phyloP scores from a whole-genome alignment of 2,888 invertebrate species.

The Cephonodes hylas region DNA sequence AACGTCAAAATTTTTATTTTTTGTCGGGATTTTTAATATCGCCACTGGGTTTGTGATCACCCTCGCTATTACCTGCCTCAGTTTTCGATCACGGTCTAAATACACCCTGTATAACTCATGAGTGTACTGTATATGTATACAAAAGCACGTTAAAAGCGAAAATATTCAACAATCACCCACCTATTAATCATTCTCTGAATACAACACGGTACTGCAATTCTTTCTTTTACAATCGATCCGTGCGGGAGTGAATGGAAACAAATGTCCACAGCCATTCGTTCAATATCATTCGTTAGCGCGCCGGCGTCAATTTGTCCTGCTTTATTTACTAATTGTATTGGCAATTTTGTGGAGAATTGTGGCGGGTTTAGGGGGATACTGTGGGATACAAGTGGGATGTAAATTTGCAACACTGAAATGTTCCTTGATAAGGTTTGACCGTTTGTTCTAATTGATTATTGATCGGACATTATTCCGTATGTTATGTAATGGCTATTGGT shows the following conservation, averaged over 20 bases:
- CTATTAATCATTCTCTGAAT: no score
- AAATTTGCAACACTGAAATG: not conserved
- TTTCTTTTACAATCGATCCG: constrained; percentile 12
- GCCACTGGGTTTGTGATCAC: no score
- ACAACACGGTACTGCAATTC: no score
- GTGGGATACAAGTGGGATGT: constrained; percentile 1
- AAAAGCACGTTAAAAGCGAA: no score
- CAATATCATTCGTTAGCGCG: constrained; percentile 18
- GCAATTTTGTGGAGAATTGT: constrained; percentile 18
- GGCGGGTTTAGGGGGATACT: constrained; percentile 13
- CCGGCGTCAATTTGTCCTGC: constrained; percentile 19
- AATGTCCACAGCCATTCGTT: constrained; percentile 16
- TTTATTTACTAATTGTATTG: constrained; percentile 21
- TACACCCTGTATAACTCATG: no score
- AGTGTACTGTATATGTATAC: no score
- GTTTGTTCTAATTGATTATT: not conserved
- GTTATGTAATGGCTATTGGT: not conserved
- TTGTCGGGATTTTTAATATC: no score
- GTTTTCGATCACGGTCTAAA: no score
- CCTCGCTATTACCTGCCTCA: no score
- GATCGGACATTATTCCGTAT: not conserved
- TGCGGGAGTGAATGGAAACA: constrained; percentile 16
- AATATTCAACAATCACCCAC: no score
- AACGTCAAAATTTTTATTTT: no score
- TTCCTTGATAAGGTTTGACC: not conserved